Evolutionary conservation across 2,888 invertebrate genomes (phyloP), one percentile per base, ranked within the genome.

Genomic region (Anthophora plumipes): DNA sequence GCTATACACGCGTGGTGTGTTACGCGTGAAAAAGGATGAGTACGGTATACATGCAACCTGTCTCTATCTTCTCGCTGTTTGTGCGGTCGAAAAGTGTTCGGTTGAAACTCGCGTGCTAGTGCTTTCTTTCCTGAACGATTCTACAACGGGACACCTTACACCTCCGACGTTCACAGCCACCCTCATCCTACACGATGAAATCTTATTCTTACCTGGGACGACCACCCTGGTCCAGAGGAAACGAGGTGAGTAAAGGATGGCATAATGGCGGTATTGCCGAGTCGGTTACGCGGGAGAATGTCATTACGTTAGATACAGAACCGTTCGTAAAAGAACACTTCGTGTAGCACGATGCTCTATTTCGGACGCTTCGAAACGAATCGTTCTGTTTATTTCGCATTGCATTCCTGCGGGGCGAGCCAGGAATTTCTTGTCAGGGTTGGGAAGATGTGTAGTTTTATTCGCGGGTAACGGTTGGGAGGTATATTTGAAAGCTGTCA

Each of bases 51-150:
- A 67, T 83, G 75, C 72, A 63, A 68, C 72, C 75, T 66, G 80
- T 77, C 72, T 75, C 71, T 84, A 75, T 78, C 82, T 72, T 83
- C 77, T 59, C 63, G 75, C 64, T 55, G 31, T 76, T 77, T 59
- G 64, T 61, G 46, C 52, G 69, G 39, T 78, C 64, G 76, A 68
- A n/a, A 72, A 80, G 72, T 52, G 64, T 57, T 52, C 46, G 25
- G 39, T 57, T 50, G 20, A 61, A 54, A 63, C n/a, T 63, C 67
- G 75, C 54, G 72, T 69, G 74, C 31, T 63, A 31, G 0, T 11
- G 31, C 7, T 57, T 43, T 22, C 22, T 25, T 20, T 37, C 25
- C 39, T n/a, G 20, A 22, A 6, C 22, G 55, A 54, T 73, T 48
- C 41, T 54, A 14, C 17, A 25, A 1, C 73, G 31, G 50, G 70